Conservation (phyloP, 1,140 invertebrate species). For the Brachystomella parvula region DNA sequence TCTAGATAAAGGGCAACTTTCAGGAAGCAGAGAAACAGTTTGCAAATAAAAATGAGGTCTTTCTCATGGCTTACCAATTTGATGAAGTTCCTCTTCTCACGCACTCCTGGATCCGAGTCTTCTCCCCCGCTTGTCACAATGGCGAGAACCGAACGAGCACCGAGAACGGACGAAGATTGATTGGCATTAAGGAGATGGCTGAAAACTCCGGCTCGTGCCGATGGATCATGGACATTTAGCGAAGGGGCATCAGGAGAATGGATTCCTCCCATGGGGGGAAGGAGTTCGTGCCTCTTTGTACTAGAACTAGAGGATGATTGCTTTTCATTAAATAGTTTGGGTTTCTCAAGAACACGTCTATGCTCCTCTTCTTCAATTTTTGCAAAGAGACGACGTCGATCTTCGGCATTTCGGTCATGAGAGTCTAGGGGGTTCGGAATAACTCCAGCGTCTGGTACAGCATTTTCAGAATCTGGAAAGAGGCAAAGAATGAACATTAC, state of each 20-base stretch:
- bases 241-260: neutral
- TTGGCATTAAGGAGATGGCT: too few relatives aligned
- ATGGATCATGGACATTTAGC: neutral
- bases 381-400: constrained; percentile 31
- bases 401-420: constrained; percentile 22
- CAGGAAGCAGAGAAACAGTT: neutral
- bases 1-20: too few relatives aligned
- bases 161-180: too few relatives aligned
- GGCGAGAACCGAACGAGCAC: neutral
- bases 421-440: constrained; percentile 29
- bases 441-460: neutral
- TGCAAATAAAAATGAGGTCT: neutral
- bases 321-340: constrained; percentile 18
- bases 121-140: constrained; percentile 44
- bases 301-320: constrained; percentile 19
- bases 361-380: constrained; percentile 30
- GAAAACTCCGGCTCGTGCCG: neutral
- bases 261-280: constrained; percentile 1
- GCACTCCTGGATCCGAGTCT: constrained; percentile 54
- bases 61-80: constrained; percentile 56
- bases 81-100: constrained; percentile 59
- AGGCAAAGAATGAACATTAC: neutral
- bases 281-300: neutral
- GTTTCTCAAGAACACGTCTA: constrained; percentile 30
- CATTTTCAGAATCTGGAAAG: neutral